Evolutionary conservation across 2,888 invertebrate genomes (phyloP), one percentile per base, ranked within the genome.

Genomic region (Eupithecia pulchellata): DNA sequence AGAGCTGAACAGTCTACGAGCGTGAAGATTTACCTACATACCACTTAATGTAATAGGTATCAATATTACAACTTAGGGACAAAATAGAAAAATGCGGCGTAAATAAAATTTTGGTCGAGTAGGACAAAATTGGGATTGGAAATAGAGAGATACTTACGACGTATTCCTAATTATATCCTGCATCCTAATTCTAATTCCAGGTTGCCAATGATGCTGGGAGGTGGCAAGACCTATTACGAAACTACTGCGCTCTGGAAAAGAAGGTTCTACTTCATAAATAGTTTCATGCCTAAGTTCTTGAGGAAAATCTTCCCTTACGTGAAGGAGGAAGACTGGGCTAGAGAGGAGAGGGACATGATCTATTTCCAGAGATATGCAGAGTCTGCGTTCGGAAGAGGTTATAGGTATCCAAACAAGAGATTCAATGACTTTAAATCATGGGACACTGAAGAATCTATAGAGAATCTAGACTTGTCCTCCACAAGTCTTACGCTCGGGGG

Each of bases 391-490:
- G 61, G 61, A 11, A 34, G 4, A 11, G 34, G 34, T 52, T 74
- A 74, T 58, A 69, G 42, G 57, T 71, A 34, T n/a, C 66, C 74
- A 2, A 65, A 25, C 27, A 71, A 63, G 36, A 13, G 0, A 8
- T 74, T 68, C 57, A 69, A 61, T 34, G 20, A 61, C 20, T 61
- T 61, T 34, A 20, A 6, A 25, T 61, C 61, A n/a, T 61, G 20
- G 20, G 61, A 61, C 34, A 61, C 61, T 25, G 25, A 14, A 13
- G 61, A 61, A 61, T 61, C 61, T 32, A 0, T 14, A 20, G 61
- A 61, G 2, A 32, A n/a, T 17, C 1, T 60, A 0, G 60, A 60
- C 20, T 32, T 61, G 32, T 61, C 61, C 1, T 61, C 61, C 1
- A n/a, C 30, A 11, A 60, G 58, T 30, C 11, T 60, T 6, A 60